Base-by-base conservation (phyloP, 1,140 invertebrate genomes). In the Zaprionus camerounensis region DNA sequence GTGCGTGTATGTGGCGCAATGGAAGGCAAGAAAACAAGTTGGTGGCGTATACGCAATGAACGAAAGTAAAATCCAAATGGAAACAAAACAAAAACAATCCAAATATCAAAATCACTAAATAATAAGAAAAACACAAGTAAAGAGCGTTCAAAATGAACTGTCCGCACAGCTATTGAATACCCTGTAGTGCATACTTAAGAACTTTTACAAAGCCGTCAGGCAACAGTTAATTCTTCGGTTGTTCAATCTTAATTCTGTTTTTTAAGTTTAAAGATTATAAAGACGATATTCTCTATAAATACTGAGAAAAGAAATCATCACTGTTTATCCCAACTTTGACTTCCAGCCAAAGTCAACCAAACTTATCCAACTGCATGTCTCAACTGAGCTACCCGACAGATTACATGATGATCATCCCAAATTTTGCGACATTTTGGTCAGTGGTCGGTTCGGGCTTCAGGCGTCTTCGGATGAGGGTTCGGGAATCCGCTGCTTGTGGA, bases 61-160 rank as follows among this genome's bases (percentile, higher is more conserved):
- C 84, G 84, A 87, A 87, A 83, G 78, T 90, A 84, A 81, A 84
- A 79, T 71, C 68, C 31, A 17, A 51, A 51, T 24, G 20, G 83
- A 84, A 79, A 75, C 69, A 83, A 74, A 86, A 78, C 70, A 78
- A 80, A 80, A 76, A 78, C 17, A 46, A 77, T 73, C 55, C 31
- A 73, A 69, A 81, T 88, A 70, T 69, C 26, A 80, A 74, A 71
- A 77, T 36, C 62, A 51, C 57, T 76, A 67, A 75, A 75, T 49
- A 70, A 64, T 56, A 81, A 71, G 41, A 17, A 17, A 46, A 46
- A 17, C 6, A 46, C 26, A 56, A 56, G 53, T 51, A 24, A 51
- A 12, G 3, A 24, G 46, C 20, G n/a, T 5, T 2, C 3, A 11
- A 5, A 41, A 41, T 17, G 12, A 6, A 56, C 5, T 22, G 2